These are phyloP conservation scores for Zootermopsis nevadensis DNA, from an alignment of 2,888 invertebrate species.

Conservation along the genomic window DNA sequence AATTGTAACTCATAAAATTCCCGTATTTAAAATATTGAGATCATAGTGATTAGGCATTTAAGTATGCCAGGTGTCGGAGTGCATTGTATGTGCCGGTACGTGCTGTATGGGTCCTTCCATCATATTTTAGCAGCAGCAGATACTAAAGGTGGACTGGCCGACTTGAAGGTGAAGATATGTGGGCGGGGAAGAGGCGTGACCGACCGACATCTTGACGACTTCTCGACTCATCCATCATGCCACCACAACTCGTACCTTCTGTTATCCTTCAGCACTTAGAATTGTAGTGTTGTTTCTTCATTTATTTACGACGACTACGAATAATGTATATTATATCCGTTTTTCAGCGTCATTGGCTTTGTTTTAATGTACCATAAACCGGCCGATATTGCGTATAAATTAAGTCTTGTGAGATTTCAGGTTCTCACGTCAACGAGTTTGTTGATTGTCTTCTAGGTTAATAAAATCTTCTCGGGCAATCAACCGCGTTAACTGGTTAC, in stretches of 20 bases:
- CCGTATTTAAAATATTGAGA: no score
- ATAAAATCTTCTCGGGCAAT: no score
- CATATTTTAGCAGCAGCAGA: conserved; percentile 32
- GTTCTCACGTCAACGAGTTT: no score
- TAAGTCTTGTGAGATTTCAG: no score
- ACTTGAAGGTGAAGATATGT: conserved; percentile 33
- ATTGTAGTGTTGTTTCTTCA: neutral
- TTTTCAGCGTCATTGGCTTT: neutral
- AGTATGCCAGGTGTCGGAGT: neutral
- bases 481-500: no score
- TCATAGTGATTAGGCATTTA: neutral
- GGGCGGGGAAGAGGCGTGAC: conserved; percentile 42
- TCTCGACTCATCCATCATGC: conserved; percentile 17
- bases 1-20: no score
- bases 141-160: conserved; percentile 11
- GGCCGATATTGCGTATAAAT: neutral
- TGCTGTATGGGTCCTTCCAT: conserved; percentile 23
- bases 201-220: conserved; percentile 26
- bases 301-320: no score
- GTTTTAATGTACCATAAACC: neutral
- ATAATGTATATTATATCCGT: no score
- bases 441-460: no score
- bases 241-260: conserved; percentile 28
- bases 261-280: conserved; percentile 6
- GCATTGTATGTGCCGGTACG: neutral